Evolutionary conservation across 2,888 invertebrate species (phyloP).

Genomic region (Phortica okadai): DNA sequence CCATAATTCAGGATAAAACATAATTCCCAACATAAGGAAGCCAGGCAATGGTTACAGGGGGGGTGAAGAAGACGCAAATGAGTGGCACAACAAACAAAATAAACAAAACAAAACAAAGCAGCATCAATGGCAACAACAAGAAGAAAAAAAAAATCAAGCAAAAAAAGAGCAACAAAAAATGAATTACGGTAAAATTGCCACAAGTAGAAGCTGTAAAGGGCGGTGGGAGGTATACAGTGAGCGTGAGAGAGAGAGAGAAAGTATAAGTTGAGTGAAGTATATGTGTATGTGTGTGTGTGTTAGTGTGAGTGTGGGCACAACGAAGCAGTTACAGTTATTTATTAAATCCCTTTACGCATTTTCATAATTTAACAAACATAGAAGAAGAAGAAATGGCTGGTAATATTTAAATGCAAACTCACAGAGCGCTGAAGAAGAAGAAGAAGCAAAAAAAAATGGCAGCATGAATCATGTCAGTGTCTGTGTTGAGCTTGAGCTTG

Average conservation of each 20-base stretch:
- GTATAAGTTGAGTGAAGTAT: background rate
- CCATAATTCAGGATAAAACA: conserved; percentile 75
- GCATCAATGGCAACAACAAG: conserved; percentile 43
- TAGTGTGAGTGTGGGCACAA: conserved; percentile 40
- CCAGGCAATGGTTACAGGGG: conserved; percentile 41
- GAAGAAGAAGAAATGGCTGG: conserved; percentile 14
- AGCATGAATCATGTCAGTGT: conserved; percentile 63
- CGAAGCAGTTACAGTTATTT: conserved; percentile 73
- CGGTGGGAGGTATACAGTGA: background rate
- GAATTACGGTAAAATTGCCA: conserved; percentile 50
- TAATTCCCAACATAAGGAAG: conserved; percentile 64
- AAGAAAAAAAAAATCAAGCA: conserved; percentile 38
- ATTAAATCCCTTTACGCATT: conserved; percentile 75
- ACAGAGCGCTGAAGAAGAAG: conserved; percentile 2
- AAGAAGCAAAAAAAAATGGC: conserved; percentile 29
- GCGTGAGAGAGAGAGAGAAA: conserved; percentile 28
- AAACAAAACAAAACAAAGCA: conserved; percentile 47
- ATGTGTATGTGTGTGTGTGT: conserved; percentile 5
- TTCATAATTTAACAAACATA: conserved; percentile 68
- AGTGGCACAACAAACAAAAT: conserved; percentile 35
- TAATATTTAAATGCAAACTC: conserved; percentile 65
- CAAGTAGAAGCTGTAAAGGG: conserved; percentile 16
- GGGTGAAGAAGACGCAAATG: conserved; percentile 48
- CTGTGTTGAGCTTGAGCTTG: conserved; percentile 20
- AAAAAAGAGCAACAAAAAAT: conserved; percentile 41